Conservation (phyloP, 2,888 invertebrate species). For the Endomychus coccineus region DNA sequence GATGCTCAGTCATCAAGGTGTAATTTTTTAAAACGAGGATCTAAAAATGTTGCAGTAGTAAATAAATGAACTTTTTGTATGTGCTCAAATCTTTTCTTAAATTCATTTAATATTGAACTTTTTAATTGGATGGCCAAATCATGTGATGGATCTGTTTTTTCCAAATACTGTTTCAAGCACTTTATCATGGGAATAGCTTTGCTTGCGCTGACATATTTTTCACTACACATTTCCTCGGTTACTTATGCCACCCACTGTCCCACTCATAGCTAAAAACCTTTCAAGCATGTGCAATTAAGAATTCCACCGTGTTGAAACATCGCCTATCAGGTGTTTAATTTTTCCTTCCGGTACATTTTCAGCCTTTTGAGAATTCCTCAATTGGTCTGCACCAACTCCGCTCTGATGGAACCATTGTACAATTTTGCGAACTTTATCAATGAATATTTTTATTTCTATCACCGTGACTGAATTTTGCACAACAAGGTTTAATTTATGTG, state of each 20-base stretch:
- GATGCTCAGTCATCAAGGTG: constrained; percentile 11
- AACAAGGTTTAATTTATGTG: constrained; percentile 26
- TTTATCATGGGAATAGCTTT: constrained; percentile 28
- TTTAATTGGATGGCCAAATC: constrained; percentile 25
- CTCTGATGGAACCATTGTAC: constrained; percentile 28
- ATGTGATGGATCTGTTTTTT: constrained; percentile 21
- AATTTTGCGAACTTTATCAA: constrained; percentile 27
- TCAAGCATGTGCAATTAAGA: constrained; percentile 18
- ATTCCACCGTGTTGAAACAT: constrained; percentile 29
- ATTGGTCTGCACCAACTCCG: constrained; percentile 25
- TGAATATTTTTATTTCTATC: constrained; percentile 22
- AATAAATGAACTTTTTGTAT: constrained; percentile 8
- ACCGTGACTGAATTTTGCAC: constrained; percentile 22
- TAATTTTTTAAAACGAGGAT: constrained; percentile 23
- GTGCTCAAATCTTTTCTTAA: constrained; percentile 13
- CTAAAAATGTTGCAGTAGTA: constrained; percentile 18
- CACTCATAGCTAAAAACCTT: constrained; percentile 10
- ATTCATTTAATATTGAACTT: constrained; percentile 18
- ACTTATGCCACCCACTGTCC: constrained; percentile 20
- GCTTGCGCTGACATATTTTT: constrained; percentile 28
- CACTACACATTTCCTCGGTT: constrained; percentile 26
- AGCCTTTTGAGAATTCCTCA: constrained; percentile 23
- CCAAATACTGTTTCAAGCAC: constrained; percentile 21
- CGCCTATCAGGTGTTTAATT: constrained; percentile 26
- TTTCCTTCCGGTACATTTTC: constrained; percentile 26